Conservation (phyloP, 1,140 invertebrate species). For the Drosophila ironensis region DNA sequence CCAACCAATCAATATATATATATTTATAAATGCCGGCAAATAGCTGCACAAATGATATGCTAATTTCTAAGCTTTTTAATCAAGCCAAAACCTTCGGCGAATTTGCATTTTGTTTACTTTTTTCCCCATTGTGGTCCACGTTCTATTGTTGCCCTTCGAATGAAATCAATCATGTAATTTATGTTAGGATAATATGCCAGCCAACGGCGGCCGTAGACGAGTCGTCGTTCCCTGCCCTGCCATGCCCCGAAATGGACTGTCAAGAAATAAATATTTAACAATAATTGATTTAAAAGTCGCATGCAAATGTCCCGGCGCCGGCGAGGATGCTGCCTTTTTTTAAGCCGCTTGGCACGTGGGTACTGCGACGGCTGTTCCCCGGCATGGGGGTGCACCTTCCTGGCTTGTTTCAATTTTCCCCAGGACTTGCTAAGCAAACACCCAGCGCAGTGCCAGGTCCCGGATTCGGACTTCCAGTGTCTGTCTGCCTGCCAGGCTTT, state of each 20-base stretch:
- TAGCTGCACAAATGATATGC: slow-evolving; percentile 69
- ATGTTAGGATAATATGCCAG: slow-evolving; percentile 74
- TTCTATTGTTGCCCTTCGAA: slow-evolving; percentile 45
- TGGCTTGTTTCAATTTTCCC: slow-evolving; percentile 51
- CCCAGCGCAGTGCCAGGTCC: slow-evolving; percentile 3
- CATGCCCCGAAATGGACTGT: slow-evolving; percentile 62
- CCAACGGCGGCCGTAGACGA: slow-evolving; percentile 6
- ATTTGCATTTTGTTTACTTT: slow-evolving; percentile 79
- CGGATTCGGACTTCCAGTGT: not conserved
- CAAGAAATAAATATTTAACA: slow-evolving; percentile 80
- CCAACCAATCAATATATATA: slow-evolving; percentile 53
- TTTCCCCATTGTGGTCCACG: slow-evolving; percentile 49
- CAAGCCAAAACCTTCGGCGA: slow-evolving; percentile 52
- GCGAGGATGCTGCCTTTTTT: slow-evolving; percentile 20
- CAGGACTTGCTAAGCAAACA: slow-evolving; percentile 56
- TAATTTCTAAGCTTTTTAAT: slow-evolving; percentile 77
- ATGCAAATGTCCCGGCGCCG: slow-evolving; percentile 58
- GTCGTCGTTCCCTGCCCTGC: not conserved
- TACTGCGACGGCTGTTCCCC: slow-evolving; percentile 66
- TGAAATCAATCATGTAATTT: slow-evolving; percentile 81
- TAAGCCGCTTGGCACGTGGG: slow-evolving; percentile 77
- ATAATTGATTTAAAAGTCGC: slow-evolving; percentile 81
- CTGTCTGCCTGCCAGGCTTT: slow-evolving; percentile 30
- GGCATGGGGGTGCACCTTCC: slow-evolving; percentile 22
- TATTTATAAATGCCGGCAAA: slow-evolving; percentile 56